A percentile compares a stretch with the other conserved stretches of the same genome.
phyloP scores from a whole-genome alignment of 2,113 vertebrate genomes.

The Hemiprocne comata region DNA sequence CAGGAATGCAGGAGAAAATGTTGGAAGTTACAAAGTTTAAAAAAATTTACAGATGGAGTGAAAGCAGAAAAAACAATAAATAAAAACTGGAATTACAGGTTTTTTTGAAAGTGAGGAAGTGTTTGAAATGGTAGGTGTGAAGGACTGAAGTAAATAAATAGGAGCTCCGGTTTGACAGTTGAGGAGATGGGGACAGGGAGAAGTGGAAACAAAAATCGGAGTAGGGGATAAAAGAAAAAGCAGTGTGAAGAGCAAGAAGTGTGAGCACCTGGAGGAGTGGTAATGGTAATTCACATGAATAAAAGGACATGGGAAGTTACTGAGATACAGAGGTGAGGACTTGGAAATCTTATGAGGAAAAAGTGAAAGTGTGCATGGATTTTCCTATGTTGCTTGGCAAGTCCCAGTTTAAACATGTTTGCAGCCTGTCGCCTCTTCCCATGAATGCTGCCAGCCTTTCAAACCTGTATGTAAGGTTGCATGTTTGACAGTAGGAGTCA shows the following conservation, averaged over 20 bases:
- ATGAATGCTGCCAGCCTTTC: rapidly evolving
- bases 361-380: rapidly evolving
- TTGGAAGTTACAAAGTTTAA: background rate
- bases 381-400: background rate
- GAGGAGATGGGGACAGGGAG: background rate
- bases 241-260: background rate
- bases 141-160: background rate
- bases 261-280: background rate
- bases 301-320: background rate
- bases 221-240: background rate
- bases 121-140: background rate
- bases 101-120: background rate
- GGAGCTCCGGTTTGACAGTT: background rate
- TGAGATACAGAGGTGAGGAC: background rate
- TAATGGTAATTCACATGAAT: background rate
- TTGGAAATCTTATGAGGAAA: background rate
- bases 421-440: rapidly evolving
- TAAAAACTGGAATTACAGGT: rapidly evolving
- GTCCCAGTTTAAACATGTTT: background rate
- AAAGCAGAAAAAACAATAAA: background rate
- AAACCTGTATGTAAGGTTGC: rapidly evolving
- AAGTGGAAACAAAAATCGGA: background rate
- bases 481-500: background rate
- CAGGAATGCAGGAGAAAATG: background rate
- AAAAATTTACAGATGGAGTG: background rate